Evolutionary conservation across 2,888 invertebrate species (phyloP).

Genomic region (Pristionchus maxplancki): DNA sequence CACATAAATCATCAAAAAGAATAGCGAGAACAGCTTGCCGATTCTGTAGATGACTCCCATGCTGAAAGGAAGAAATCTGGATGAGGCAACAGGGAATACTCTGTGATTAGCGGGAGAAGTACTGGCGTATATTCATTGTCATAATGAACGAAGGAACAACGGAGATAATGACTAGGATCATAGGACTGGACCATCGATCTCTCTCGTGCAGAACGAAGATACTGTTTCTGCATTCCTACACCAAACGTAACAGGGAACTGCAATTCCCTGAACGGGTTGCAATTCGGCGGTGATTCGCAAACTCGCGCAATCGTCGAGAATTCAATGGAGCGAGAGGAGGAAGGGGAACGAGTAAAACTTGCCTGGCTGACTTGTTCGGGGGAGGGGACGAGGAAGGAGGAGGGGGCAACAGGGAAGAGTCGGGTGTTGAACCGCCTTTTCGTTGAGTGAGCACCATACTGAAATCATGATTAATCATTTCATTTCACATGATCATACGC

Average conservation of each 20-base stretch:
- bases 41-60: not conserved
- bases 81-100: not conserved
- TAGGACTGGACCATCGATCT: too few relatives aligned
- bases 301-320: not conserved
- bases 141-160: too few relatives aligned
- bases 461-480: not conserved
- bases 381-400: not conserved
- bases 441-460: not conserved
- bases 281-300: too few relatives aligned
- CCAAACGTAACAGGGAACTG: too few relatives aligned
- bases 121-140: too few relatives aligned
- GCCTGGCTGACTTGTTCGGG: conserved; percentile 3
- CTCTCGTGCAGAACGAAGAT: too few relatives aligned
- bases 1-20: conserved; percentile 27
- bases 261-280: not conserved
- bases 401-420: not conserved
- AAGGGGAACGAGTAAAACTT: conserved; percentile 17
- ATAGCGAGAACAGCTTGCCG: not conserved
- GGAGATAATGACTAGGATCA: too few relatives aligned
- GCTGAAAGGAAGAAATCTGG: not conserved
- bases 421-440: not conserved
- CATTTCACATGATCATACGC: not conserved
- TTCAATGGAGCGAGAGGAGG: not conserved
- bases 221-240: too few relatives aligned
- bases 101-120: not conserved